phyloP scores from a whole-genome alignment of 2,888 invertebrate species.

The Cheilosia vulpina region DNA sequence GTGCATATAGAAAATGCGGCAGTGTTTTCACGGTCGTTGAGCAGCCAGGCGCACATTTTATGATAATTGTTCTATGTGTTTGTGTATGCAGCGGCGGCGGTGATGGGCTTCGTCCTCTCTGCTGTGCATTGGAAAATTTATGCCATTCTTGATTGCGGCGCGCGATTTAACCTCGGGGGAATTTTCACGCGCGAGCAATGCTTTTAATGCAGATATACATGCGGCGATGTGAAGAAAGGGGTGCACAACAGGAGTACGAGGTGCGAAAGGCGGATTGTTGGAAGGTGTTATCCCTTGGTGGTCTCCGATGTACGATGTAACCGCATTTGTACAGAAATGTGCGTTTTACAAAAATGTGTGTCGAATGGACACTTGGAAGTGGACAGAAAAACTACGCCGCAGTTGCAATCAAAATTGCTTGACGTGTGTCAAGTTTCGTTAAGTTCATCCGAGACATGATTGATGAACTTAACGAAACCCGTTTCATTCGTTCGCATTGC shows the following conservation, averaged over 20 bases:
- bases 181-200: conserved; percentile 34
- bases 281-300: conserved; percentile 40
- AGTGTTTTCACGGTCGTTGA: conserved; percentile 65
- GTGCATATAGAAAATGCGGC: conserved; percentile 20
- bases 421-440: too few species aligned
- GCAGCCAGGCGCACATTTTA: conserved; percentile 50
- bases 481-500: too few species aligned
- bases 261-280: conserved; percentile 35
- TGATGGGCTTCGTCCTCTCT: conserved; percentile 10
- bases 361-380: too few species aligned
- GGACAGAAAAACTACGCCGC: too few species aligned
- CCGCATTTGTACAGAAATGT: not conserved
- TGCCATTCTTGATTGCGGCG: conserved; percentile 41
- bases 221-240: conserved; percentile 10
- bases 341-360: not conserved
- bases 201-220: conserved; percentile 3
- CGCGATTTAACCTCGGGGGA: conserved; percentile 14
- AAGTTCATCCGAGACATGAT: too few species aligned
- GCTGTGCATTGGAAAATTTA: conserved; percentile 46
- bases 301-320: conserved; percentile 15
- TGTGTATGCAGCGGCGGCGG: conserved; percentile 3
- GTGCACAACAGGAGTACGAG: conserved; percentile 14
- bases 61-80: conserved; percentile 53
- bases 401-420: too few species aligned
- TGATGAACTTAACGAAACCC: too few species aligned